phyloP scores from a whole-genome alignment of 2,888 invertebrate species.

The Agonopterix heracliana region DNA sequence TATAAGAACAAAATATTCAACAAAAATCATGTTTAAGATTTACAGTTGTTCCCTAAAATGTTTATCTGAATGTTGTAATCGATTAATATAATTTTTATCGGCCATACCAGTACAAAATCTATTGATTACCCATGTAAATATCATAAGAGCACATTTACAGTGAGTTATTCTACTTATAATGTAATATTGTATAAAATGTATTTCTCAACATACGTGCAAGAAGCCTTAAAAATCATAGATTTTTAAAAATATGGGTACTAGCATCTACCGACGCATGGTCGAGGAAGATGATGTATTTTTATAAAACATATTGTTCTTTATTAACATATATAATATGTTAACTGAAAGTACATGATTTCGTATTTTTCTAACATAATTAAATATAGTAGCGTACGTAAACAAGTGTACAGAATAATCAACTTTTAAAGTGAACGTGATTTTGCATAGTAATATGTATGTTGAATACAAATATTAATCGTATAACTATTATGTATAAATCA shows the following conservation, averaged over 20 bases:
- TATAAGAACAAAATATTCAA: conserved; percentile 24
- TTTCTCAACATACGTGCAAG: conserved; percentile 66
- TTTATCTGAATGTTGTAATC: conserved; percentile 55
- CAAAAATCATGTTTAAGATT: conserved; percentile 36
- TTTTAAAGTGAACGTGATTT: conserved; percentile 41
- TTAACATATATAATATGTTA: conserved; percentile 75
- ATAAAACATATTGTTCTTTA: conserved; percentile 74
- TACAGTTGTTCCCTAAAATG: conserved; percentile 46
- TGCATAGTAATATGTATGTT: background rate
- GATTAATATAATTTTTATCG: conserved; percentile 52
- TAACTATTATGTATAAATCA: too few species aligned
- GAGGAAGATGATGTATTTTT: conserved; percentile 70
- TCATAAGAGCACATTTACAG: conserved; percentile 53
- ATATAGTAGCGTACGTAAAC: conserved; percentile 61
- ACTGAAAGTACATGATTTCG: conserved; percentile 73
- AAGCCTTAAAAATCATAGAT: conserved; percentile 75
- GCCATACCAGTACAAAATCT: conserved; percentile 67
- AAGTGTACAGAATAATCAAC: conserved; percentile 49
- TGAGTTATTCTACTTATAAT: conserved; percentile 63
- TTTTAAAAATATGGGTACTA: conserved; percentile 71
- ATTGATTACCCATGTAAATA: conserved; percentile 59
- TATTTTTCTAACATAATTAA: conserved; percentile 71
- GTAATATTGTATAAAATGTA: conserved; percentile 45
- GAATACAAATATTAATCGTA: too few species aligned
- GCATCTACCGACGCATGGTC: conserved; percentile 59